Base-by-base conservation (phyloP, 2,888 invertebrate species). In the Drosophila putrida region DNA sequence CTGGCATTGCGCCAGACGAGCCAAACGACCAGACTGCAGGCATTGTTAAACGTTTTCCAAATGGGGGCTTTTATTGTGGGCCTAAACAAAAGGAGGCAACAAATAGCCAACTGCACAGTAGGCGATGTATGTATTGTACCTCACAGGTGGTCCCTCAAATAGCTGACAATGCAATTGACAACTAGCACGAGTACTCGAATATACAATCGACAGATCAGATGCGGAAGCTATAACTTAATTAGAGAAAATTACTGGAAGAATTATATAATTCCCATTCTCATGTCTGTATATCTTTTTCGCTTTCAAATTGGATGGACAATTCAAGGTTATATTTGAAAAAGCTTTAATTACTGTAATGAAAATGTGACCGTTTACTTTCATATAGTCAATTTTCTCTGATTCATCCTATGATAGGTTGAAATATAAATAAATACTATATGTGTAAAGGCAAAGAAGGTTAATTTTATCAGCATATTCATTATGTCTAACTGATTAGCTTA, bases 1-100 rank as follows among this genome's bases (percentile, higher is more conserved):
- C 65, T 85, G 80, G 86, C 78, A 80, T n/a, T 61, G 62, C 57
- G 83, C 80, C 80, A 80, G 61, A 43, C 55, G 43, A 13, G 4
- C n/a, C n/a, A 38, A 13, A 13, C 6, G 38, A 53, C 39, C 39
- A 54, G 54, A 33, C 54, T 5, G 38, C 53, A 55, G 51, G 59
- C 68, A 78, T 81, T 70, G 86, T 82, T 86, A 82, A 77, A 72
- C 60, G 82, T 75, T 84, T 78, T 69, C 63, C 80, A 75, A 75
- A 70, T 72, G 82, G 63, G 49, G 71, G 53, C 61, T 65, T 65
- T 76, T 64, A 75, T 76, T 57, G 57, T 75, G 50, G 75, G 46
- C 13, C 68, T 58, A 64, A 82, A 54, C 79, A 79, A 85, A 82
- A 11, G 41, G 10, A 81, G 82, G 49, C 63, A 31, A 36, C 66